A percentile compares a stretch with the other conserved stretches of the same genome.
Evolutionary conservation across 1,140 invertebrate species (phyloP).

Genomic region (Calephelis nemesis): DNA sequence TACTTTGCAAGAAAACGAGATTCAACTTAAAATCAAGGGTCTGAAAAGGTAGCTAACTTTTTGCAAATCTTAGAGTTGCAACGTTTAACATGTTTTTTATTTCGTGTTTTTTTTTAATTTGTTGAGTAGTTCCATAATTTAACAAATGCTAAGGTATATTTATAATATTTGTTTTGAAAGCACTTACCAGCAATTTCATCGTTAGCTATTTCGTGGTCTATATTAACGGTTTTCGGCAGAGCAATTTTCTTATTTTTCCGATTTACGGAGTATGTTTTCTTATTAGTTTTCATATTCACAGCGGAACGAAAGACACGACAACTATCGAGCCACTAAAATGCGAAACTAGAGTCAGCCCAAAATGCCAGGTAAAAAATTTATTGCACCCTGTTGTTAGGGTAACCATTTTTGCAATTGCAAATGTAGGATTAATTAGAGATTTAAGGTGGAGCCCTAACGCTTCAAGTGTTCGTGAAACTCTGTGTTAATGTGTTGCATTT

Average conservation of each 20-base stretch:
- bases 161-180: no score
- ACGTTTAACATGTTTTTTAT: no score
- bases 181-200: background rate
- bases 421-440: background rate
- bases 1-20: no score
- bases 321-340: background rate
- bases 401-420: background rate
- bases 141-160: no score
- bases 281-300: background rate
- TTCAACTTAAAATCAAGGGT: no score
- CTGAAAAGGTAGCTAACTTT: no score
- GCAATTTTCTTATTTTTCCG: background rate
- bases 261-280: background rate
- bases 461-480: no score
- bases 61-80: no score
- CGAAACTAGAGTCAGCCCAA: background rate
- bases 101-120: no score
- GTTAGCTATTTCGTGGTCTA: background rate
- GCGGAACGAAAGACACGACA: background rate
- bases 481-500: no score
- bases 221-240: background rate
- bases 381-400: background rate
- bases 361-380: constrained; percentile 8
- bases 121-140: no score
- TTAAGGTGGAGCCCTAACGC: no score